phyloP scores from a whole-genome alignment of 2,797 vertebrate genomes.

The Acropternis orthonyx region DNA sequence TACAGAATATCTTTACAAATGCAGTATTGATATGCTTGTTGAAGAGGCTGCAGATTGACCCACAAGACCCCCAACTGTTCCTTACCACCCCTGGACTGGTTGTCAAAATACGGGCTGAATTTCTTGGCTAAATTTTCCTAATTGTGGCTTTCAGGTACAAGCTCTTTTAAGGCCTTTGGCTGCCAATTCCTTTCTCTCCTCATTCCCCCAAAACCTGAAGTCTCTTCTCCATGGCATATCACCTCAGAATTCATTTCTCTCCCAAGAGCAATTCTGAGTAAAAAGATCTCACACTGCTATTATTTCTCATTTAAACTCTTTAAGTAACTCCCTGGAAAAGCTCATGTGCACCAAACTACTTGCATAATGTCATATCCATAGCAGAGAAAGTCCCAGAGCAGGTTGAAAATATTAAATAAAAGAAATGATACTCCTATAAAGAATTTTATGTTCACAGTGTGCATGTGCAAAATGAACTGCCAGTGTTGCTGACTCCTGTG shows the following conservation, averaged over 20 bases:
- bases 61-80: background rate
- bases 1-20: background rate
- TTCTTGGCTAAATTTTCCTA: background rate
- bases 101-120: background rate
- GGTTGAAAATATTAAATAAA: background rate
- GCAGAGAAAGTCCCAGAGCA: background rate
- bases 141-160: background rate
- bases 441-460: background rate
- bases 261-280: background rate
- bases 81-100: background rate
- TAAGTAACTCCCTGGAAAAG: background rate
- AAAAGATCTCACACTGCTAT: background rate
- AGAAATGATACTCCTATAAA: background rate
- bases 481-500: background rate
- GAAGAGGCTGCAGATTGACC: background rate
- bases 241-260: background rate
- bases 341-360: rapidly evolving
- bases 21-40: background rate
- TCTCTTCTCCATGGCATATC: background rate
- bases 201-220: background rate
- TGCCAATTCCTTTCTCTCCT: background rate
- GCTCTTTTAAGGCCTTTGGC: background rate
- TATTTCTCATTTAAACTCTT: background rate
- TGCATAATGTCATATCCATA: background rate
- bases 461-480: background rate